phyloP scores from a whole-genome alignment of 1,140 invertebrate genomes.

The Musca vetustissima region DNA sequence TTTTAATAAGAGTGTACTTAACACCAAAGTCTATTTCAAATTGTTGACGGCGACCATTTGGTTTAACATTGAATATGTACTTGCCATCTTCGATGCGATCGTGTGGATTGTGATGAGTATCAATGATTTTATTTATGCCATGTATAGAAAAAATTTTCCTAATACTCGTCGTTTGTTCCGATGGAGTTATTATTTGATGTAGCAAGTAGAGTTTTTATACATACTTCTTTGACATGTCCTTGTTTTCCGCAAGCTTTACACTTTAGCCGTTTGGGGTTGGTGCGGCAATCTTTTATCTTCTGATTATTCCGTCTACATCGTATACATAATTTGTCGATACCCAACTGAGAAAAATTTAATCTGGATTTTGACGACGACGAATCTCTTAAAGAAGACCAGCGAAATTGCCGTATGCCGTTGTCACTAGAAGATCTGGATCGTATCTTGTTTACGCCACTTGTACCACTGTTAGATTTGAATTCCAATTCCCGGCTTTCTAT shows the following conservation, averaged over 20 bases:
- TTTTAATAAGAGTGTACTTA: no score
- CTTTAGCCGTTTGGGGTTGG: slow-evolving; percentile 1
- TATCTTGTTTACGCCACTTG: no score
- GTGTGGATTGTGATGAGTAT: neutral
- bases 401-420: no score
- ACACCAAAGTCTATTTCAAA: neutral
- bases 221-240: slow-evolving; percentile 9
- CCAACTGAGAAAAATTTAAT: neutral
- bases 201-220: neutral
- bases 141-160: neutral
- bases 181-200: slow-evolving; percentile 2
- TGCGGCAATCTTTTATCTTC: slow-evolving; percentile 5
- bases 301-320: neutral
- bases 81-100: no score
- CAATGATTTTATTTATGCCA: neutral
- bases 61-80: neutral
- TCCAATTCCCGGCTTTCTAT: slow-evolving; percentile 16
- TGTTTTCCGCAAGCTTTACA: slow-evolving; percentile 6
- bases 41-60: neutral
- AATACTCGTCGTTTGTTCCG: neutral
- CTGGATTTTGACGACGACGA: neutral
- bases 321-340: slow-evolving; percentile 1
- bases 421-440: no score
- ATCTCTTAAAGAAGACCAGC: no score
- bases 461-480: neutral